These are phyloP conservation scores for Symphodus melops DNA, from an alignment of 2,113 vertebrate species.

Conservation along the genomic window DNA sequence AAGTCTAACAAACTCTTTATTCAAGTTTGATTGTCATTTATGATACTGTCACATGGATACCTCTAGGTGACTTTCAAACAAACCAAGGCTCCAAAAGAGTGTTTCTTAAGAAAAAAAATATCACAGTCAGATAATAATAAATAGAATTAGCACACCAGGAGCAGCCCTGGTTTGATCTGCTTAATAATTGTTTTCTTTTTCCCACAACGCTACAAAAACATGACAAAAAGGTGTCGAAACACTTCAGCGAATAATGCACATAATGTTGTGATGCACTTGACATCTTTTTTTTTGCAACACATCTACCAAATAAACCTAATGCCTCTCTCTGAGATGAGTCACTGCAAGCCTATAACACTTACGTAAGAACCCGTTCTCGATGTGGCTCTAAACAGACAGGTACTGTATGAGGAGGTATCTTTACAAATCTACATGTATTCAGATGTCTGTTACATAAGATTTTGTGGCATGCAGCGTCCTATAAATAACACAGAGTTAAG, in stretches of 20 bases:
- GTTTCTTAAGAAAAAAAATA: slow-evolving; percentile 16
- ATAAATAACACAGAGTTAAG: background rate
- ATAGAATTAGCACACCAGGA: background rate
- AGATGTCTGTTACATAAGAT: slow-evolving; percentile 35
- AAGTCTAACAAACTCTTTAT: slow-evolving; percentile 24
- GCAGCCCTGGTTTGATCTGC: background rate
- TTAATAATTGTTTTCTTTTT: too few species aligned
- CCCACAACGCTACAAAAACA: slow-evolving; percentile 9
- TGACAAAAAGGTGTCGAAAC: slow-evolving; percentile 12
- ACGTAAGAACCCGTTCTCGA: background rate
- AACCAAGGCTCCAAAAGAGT: slow-evolving; percentile 2
- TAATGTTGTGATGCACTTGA: slow-evolving; percentile 28
- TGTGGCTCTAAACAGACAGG: slow-evolving; percentile 20
- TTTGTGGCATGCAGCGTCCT: slow-evolving; percentile 38
- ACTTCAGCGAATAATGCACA: slow-evolving; percentile 24
- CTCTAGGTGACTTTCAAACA: slow-evolving; percentile 4
- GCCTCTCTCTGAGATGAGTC: slow-evolving; percentile 34
- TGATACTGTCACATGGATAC: slow-evolving; percentile 30
- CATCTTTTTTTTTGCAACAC: slow-evolving; percentile 17
- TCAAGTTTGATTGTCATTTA: slow-evolving; percentile 66
- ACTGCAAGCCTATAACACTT: slow-evolving; percentile 21
- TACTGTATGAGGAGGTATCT: slow-evolving; percentile 33
- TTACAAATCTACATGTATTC: slow-evolving; percentile 55
- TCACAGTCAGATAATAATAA: slow-evolving; percentile 7
- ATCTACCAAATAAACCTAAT: slow-evolving; percentile 2